Base-by-base conservation (phyloP, 1,140 invertebrate species). In the Gonioctena quinquepunctata region DNA sequence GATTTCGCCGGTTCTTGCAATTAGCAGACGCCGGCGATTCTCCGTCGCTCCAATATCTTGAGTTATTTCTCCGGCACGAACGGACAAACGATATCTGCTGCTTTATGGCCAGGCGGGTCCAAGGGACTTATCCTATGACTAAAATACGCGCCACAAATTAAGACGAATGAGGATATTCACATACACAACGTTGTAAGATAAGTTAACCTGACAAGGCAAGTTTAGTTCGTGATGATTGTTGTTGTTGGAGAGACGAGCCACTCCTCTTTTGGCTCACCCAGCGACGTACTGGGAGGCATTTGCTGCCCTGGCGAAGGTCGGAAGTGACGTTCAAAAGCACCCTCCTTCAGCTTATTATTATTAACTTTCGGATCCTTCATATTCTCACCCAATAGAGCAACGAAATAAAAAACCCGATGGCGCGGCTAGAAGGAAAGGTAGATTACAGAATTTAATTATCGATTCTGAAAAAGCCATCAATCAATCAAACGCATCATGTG, bases 131-230 rank as follows among this genome's bases (percentile, higher is more conserved):
- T 42, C 63, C 50, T 52, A 52, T 52, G 50, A 52, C 63, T 66
- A 66, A 66, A 66, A 66, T 66, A 66, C 50, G 65, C 65, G 25
- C 25, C 11, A 57, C 65, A 56, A 66, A 66, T 66, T 66, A 66
- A 66, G 65, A 66, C 57, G 57, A 66, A 66, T 66, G 65, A 19
- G 52, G 7, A 28, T 66, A 66, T 69, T 69, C 68, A 64, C 60
- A 50, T 22, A 69, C 42, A 62, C 19, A 64, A 33, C 61, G 49
- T 23, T 33, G 48, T 48, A 64, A 69, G 52, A 18, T 56, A 56
- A 19, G 11, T 56, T 42, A 42, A 42, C 33, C 33, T 42, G 33
- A 42, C 33, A 42, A 42, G 33, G 16, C 11, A 42, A 42, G 33
- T 42, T 42, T 42, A 42, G 33, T 42, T 42, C 33, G 33, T 42